Percentiles rank a stretch among this genome's conserved stretches.
Evolutionary conservation across 2,888 invertebrate species (phyloP).

Genomic region (Polymixis flavicincta): DNA sequence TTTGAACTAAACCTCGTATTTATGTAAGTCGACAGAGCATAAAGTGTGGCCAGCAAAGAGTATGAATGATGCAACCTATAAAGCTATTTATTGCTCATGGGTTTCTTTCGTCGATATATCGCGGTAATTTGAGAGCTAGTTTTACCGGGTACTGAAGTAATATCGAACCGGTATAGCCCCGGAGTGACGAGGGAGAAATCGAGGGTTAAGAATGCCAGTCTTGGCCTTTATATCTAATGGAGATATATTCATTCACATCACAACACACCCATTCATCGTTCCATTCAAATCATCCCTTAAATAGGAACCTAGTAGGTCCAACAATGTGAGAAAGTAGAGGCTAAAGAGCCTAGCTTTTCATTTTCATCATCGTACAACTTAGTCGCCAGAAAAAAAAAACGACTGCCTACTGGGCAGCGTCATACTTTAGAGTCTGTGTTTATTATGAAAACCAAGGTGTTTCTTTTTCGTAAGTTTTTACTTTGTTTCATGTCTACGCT

Average conservation of each 20-base stretch:
- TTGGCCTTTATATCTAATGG: neutral
- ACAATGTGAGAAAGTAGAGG: neutral
- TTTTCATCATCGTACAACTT: neutral
- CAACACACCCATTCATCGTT: neutral
- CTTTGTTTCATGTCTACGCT: slow-evolving; percentile 19
- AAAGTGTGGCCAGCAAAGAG: neutral
- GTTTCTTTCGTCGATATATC: neutral
- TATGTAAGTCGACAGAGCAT: slow-evolving; percentile 28
- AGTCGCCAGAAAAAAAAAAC: neutral
- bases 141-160: neutral
- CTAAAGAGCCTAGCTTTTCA: neutral
- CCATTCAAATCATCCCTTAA: neutral
- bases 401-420: neutral
- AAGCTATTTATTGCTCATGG: too few relatives aligned
- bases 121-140: neutral
- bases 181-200: neutral
- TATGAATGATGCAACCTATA: slow-evolving; percentile 26
- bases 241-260: neutral
- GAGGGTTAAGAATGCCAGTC: neutral
- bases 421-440: neutral
- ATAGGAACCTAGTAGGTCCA: neutral
- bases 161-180: neutral
- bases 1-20: slow-evolving; percentile 45
- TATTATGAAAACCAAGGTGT: neutral
- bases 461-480: neutral